Base-by-base conservation (phyloP, 2,797 vertebrate genomes). In the Rhyacichthys aspro region DNA sequence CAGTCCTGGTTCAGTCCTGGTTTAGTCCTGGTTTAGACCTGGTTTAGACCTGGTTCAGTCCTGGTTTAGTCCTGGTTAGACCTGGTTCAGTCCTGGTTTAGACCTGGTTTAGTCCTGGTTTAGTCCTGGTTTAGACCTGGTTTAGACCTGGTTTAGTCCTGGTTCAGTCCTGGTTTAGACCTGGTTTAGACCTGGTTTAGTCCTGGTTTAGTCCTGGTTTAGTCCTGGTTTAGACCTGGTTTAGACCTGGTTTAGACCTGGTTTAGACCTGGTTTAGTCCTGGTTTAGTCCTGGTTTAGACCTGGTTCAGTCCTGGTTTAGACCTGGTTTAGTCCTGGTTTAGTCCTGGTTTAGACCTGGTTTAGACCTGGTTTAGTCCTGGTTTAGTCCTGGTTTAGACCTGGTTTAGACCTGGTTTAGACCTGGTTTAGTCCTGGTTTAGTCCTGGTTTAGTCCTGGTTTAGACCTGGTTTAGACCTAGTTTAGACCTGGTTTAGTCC, bases 131-230 rank as follows among this genome's bases (percentile, higher is more conserved):
- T 45, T 23, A 23, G 43, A 12, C 18, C 11, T 45, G 18, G 18
- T 19, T 45, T 23, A 45, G 43, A 2, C 11, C 43, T 12, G 43
- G 18, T 45, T 45, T 45, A 23, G 43, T 7, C 18, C 18, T 12
- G 43, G 44, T 28, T 46, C 8, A 14, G 44, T 4, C 23, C 19
- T 12, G 18, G 43, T 19, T 44, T 44, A 44, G 43, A 5, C 17
- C 17, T 44, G 17, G 43, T 44, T 44, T 19, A 19, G 43, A 5
- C 43, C 43, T 19, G 43, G 17, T 44, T 44, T 44, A 44, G 43
- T 5, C 43, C 43, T 12, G 43, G 17, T 45, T 45, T 45, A 45
- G 43, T 12, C 17, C 43, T 19, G 18, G 17, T 45, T 45, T 23
- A 45, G 43, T 0, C 18, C 43, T 19, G 17, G 43, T 23, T 45